Percentiles rank a stretch among this genome's conserved stretches.
Conservation (phyloP, 2,888 invertebrate species). For the Calephelis perditalis region DNA sequence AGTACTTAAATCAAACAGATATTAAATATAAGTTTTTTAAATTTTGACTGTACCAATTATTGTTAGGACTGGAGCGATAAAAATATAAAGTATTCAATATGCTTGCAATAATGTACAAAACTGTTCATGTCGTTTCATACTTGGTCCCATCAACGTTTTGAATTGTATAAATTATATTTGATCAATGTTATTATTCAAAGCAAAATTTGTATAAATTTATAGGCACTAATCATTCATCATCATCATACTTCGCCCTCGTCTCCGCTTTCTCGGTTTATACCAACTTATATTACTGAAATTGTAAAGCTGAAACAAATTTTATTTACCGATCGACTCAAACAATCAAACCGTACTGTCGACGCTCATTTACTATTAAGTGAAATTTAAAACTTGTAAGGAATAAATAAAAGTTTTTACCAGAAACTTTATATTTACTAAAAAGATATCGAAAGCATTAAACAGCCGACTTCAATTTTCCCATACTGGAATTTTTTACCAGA, state of each 20-base stretch:
- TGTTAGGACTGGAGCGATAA: slow-evolving; percentile 37
- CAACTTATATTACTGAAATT: slow-evolving; percentile 8
- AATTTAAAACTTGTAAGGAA: too few relatives aligned
- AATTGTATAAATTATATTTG: slow-evolving; percentile 16
- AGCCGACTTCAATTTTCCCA: too few relatives aligned
- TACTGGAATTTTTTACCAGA: too few relatives aligned
- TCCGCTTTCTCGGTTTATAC: not conserved
- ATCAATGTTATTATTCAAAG: slow-evolving; percentile 10
- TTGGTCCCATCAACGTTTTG: slow-evolving; percentile 5
- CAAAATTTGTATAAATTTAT: slow-evolving; percentile 10
- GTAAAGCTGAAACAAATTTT: not conserved
- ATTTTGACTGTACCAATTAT: slow-evolving; percentile 32
- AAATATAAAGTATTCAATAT: slow-evolving; percentile 39
- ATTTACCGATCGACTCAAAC: too few relatives aligned
- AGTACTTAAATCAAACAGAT: slow-evolving; percentile 50
- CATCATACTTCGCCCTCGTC: not conserved
- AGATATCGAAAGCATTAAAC: too few relatives aligned
- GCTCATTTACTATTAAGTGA: too few relatives aligned
- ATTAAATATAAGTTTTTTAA: slow-evolving; percentile 25
- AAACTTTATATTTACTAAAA: too few relatives aligned
- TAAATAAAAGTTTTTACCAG: too few relatives aligned
- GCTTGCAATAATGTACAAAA: slow-evolving; percentile 66
- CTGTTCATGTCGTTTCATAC: slow-evolving; percentile 16
- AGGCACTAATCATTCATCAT: slow-evolving; percentile 4
- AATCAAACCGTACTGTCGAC: too few relatives aligned